Conservation (phyloP, 53 echinoderm and acorn worm genomes). For the Patiria pectinifera region DNA sequence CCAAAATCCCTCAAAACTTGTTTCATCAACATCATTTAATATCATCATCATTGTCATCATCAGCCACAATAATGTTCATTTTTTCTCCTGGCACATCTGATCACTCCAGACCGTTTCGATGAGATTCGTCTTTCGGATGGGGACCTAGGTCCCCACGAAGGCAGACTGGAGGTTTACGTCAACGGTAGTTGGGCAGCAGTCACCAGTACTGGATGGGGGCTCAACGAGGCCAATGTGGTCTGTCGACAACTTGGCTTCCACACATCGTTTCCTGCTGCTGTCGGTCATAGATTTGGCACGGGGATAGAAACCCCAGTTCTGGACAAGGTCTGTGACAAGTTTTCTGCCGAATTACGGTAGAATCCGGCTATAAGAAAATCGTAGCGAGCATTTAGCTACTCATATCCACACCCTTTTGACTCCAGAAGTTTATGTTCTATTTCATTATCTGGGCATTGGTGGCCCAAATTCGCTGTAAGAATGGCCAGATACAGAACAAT, state of each 20-base stretch:
- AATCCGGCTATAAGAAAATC: no score
- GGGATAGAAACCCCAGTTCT: not conserved
- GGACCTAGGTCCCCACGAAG: constrained; percentile 13
- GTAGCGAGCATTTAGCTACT: no score
- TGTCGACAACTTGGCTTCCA: constrained; percentile 11
- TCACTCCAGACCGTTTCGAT: not conserved
- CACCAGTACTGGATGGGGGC: constrained; percentile 16
- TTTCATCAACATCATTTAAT: no score
- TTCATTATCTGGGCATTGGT: no score
- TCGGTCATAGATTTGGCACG: constrained; percentile 1
- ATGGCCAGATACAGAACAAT: no score
- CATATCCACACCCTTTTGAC: no score
- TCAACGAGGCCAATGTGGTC: constrained; percentile 15
- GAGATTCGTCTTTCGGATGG: constrained; percentile 32
- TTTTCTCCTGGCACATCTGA: not conserved
- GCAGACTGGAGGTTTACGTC: not conserved
- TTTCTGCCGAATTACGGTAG: no score
- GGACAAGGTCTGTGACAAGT: not conserved
- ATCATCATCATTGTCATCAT: no score
- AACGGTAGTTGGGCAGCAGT: not conserved
- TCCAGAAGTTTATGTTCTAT: no score
- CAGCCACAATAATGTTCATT: not conserved
- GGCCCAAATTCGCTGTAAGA: no score
- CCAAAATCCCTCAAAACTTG: no score
- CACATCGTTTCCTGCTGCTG: constrained; percentile 10